Evolutionary conservation across 2,797 vertebrate species (phyloP), one percentile per base, ranked within the genome.

Genomic region (Trematomus bernacchii): DNA sequence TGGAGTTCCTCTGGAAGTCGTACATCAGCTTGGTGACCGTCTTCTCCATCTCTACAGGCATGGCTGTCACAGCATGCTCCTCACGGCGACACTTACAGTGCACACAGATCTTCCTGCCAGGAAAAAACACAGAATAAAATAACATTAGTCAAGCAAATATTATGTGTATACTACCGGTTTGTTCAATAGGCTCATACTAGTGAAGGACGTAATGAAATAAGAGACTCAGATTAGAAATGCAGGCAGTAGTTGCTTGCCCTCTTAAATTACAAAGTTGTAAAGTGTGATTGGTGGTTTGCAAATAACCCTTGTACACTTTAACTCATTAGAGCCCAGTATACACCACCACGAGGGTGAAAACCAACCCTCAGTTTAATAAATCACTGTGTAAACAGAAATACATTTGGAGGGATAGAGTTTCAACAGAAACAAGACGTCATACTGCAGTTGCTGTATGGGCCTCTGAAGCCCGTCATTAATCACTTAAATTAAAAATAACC

Each of bases 11-110:
- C 95, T 99, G 98, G 95, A 99, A 99, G 95, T 99, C 98, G 83
- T 99, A 99, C 97, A 99, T 98, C 93, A 99, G 96, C 90, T 99
- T 99, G 48, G 96, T 98, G 92, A 99, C 97, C 0, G 97, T 98
- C 94, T 99, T 99, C 96, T 99, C 98, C 98, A 99, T 99, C 94
- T 99, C 98, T 92, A 99, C 93, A 55, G 98, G 97, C 97, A 99
- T 97, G 90, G 94, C 94, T 44, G 96, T 97, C 89, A 97, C 97
- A 78, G 96, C 96, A 96, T 99, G 98, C 92, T 99, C 98, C 95
- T 97, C 97, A 55, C 97, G 97, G 48, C 96, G 96, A 94, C 98
- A 99, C 97, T 99, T 99, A 91, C 98, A 99, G 94, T 99, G 98
- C 83, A 98, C 96, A 88, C 98, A 99, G 94, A 99, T 99, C 95